Base-by-base conservation (phyloP, 2,797 vertebrate species). In the Falco cherrug region DNA sequence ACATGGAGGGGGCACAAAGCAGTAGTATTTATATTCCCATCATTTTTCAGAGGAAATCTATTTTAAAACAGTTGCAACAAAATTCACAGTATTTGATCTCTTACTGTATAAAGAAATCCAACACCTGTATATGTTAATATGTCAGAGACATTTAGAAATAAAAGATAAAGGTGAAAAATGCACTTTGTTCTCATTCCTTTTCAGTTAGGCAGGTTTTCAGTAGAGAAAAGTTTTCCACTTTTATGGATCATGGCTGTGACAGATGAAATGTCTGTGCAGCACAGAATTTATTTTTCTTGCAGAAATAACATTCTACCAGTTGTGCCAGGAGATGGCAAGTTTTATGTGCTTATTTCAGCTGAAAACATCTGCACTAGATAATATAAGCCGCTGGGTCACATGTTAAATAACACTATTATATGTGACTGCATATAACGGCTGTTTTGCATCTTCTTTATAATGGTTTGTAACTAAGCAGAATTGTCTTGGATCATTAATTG, bases 291-390 rank as follows among this genome's bases (percentile, higher is more conserved):
- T 95, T 93, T 96, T 97, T 93, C 90, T 92, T 89, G 33, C 57
- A 96, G 93, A 95, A 97, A 93, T 78, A 96, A 67, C 24, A 15
- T 69, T 93, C 57, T 90, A 84, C 93, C 37, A 91, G 54, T 83
- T 94, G 57, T 93, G 68, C 85, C 75, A 95, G 76, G 56, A 94
- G 84, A 95, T 80, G 47, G 93, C 67, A 89, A 97, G 75, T 91
- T 94, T 95, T 96, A 93, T 93, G 61, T 53, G 59, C 47, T 91
- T 95, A 74, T 92, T 93, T 77, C 82, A 87, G 33, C 24, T 91
- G 90, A 80, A 93, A 97, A 95, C 90, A 95, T 96, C 90, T 97
- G 91, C 77, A 90, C 70, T 59, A 78, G 70, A 84, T 90, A 94
- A 87, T 48, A 63, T 76, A 91, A 95, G 83, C 74, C 3, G 2